Base-by-base conservation (phyloP, 2,797 vertebrate genomes). In the Astyanax mexicanus region DNA sequence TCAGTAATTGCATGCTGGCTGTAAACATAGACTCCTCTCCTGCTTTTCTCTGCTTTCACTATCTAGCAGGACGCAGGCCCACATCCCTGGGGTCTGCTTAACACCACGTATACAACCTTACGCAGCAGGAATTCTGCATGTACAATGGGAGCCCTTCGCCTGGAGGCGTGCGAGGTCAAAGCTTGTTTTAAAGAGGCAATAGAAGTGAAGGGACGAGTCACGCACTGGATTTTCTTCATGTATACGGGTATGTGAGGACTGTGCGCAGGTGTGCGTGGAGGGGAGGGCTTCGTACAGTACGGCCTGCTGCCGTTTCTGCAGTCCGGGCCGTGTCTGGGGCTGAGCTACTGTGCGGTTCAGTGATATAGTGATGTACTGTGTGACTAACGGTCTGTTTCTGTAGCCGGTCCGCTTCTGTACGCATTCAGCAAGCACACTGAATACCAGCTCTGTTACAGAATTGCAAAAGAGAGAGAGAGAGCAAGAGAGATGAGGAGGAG, bases 11-110 rank as follows among this genome's bases (percentile, higher is more conserved):
- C 69, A 65, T 15, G 44, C 72, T 74, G 78, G 70, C 61, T 42
- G 72, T 75, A 80, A 75, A 75, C 75, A 78, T 69, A 75, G 62
- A 40, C 61, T 72, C 47, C 80, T 68, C 72, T 69, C 54, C 60
- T 72, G 54, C 78, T 75, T 51, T 13, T 67, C 66, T 72, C 61
- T 58, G 40, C 57, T 25, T 71, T 71, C 72, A 51, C 70, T 83
- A 69, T 78, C 75, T 75, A 80, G 47, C 42, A 49, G 51, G 66
- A 71, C 74, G 51, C 55, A 71, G 60, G 51, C 55, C 55, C 4
- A 4, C 64, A 42, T 79, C 68, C 54, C 61, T 52, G 61, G 42
- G 72, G 74, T 72, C 71, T 68, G 25, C 75, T 83, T 77, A 72
- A 51, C 38, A 68, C 62, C 7, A 27, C 54, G 42, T 71, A 70